Conservation (phyloP, 2,113 vertebrate genomes). For the Pygoscelis antarcticus region DNA sequence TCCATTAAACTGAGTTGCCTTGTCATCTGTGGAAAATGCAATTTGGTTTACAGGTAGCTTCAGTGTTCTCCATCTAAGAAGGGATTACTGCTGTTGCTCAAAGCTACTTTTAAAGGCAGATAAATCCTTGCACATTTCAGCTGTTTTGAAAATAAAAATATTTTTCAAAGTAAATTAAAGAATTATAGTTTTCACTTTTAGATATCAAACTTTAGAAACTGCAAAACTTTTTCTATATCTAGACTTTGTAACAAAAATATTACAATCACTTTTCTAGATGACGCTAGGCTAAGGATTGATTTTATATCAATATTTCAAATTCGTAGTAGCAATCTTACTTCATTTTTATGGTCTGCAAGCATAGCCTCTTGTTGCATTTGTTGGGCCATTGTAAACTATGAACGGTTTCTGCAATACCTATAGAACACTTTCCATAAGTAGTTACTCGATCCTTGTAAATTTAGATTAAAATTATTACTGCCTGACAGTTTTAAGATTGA, state of each 20-base stretch:
- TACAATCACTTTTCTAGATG: neutral
- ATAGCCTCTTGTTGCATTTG: neutral
- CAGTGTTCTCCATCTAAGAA: neutral
- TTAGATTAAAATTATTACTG: slow-evolving; percentile 27
- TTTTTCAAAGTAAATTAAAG: neutral
- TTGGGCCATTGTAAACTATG: neutral
- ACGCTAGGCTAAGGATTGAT: neutral
- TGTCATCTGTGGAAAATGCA: slow-evolving; percentile 57
- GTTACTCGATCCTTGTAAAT: slow-evolving; percentile 18
- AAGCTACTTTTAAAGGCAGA: slow-evolving; percentile 12
- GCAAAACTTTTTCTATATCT: neutral
- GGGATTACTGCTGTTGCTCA: slow-evolving; percentile 7
- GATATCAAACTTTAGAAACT: neutral
- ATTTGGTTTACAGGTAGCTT: slow-evolving; percentile 40
- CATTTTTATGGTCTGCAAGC: neutral
- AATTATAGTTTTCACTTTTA: neutral
- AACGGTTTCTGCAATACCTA: neutral
- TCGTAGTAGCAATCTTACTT: neutral
- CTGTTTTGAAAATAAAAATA: neutral
- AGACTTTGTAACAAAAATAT: neutral
- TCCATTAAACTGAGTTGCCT: slow-evolving; percentile 52
- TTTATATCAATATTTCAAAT: slow-evolving; percentile 20
- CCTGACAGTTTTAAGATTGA: slow-evolving; percentile 15
- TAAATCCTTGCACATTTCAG: neutral
- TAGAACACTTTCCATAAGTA: neutral